phyloP scores from a whole-genome alignment of 2,888 invertebrate species.

The Oligia strigilis region DNA sequence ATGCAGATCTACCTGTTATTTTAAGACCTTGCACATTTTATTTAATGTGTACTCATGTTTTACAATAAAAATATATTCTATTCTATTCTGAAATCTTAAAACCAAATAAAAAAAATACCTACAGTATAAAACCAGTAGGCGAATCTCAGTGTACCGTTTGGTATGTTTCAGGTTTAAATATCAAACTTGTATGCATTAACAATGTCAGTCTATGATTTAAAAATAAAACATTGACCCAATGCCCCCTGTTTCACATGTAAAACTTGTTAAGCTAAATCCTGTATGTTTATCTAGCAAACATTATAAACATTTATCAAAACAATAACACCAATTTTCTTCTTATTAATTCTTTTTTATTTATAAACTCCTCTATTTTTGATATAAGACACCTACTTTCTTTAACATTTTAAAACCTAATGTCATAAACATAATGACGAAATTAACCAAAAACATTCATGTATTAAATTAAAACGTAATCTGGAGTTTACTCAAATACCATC shows the following conservation, averaged over 20 bases:
- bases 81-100: neutral
- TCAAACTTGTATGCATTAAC: slow-evolving; percentile 16
- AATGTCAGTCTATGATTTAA: neutral
- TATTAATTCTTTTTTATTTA: neutral
- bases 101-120: neutral
- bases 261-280: neutral
- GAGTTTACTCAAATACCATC: slow-evolving; percentile 28
- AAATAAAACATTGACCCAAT: slow-evolving; percentile 39
- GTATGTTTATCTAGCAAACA: neutral
- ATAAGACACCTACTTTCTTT: neutral
- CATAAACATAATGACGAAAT: neutral
- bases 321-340: neutral
- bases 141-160: slow-evolving; percentile 29
- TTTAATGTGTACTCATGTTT: too few relatives aligned
- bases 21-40: too few relatives aligned
- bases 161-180: slow-evolving; percentile 35
- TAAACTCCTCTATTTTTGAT: neutral
- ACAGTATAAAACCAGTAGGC: neutral
- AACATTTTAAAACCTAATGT: neutral
- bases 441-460: slow-evolving; percentile 5
- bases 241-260: slow-evolving; percentile 29
- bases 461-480: neutral
- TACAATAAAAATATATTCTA: too few relatives aligned
- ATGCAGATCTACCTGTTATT: too few relatives aligned
- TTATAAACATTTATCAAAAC: neutral